Evolutionary conservation across 2,888 invertebrate genomes (phyloP).

Genomic region (Parnassius mnemosyne): DNA sequence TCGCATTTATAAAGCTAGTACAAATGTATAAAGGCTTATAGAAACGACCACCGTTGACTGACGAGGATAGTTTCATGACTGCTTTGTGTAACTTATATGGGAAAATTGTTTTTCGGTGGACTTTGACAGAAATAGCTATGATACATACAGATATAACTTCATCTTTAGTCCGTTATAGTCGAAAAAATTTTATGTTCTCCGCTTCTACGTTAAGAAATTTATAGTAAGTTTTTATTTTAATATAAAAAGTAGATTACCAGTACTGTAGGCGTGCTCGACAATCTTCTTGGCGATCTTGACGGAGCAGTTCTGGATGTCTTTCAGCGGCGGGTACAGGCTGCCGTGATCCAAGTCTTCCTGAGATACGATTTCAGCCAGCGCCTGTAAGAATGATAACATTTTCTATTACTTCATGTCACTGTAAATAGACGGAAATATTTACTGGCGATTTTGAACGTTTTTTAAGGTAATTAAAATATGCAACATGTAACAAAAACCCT

Average conservation of each 20-base stretch:
- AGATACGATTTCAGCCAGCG: slow-evolving; percentile 89
- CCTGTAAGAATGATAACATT: slow-evolving; percentile 59
- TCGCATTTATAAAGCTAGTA: too few relatives aligned
- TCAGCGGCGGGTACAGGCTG: slow-evolving; percentile 94
- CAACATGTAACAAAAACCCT: too few relatives aligned
- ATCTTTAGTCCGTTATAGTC: background rate
- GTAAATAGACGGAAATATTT: too few relatives aligned
- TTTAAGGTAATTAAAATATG: too few relatives aligned
- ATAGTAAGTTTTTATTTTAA: background rate
- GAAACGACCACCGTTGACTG: too few relatives aligned
- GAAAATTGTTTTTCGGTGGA: too few relatives aligned
- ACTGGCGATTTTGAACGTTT: too few relatives aligned
- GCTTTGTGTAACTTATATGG: too few relatives aligned
- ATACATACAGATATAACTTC: background rate
- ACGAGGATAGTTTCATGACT: too few relatives aligned
- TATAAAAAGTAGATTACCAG: slow-evolving; percentile 69
- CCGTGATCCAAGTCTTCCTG: slow-evolving; percentile 90
- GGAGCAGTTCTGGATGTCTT: slow-evolving; percentile 91
- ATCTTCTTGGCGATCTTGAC: slow-evolving; percentile 91
- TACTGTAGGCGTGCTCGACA: slow-evolving; percentile 90
- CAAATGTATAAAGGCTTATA: too few relatives aligned
- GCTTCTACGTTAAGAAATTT: slow-evolving; percentile 25
- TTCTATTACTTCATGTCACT: too few relatives aligned
- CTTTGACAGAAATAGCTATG: too few relatives aligned
- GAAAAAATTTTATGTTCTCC: slow-evolving; percentile 6